Base-by-base conservation (phyloP, 2,888 invertebrate species). In the Tenthredo scrophulariae region DNA sequence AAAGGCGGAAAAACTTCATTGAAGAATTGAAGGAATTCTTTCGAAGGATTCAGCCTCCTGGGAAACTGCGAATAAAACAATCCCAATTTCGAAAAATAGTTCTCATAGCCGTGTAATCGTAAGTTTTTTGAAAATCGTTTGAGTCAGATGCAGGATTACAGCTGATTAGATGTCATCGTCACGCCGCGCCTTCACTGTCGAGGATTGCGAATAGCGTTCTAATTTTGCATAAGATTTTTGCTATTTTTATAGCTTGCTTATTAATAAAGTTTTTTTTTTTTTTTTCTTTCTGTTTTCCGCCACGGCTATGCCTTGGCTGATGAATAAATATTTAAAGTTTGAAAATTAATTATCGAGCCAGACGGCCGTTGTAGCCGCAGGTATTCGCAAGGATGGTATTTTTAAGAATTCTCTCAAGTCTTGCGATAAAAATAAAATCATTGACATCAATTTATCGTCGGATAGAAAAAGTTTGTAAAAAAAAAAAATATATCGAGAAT, bases 291-390 rank as follows among this genome's bases (percentile, higher is more conserved):
- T 46, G 13, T 43, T 43, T 50, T 50, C 9, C 4, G 13, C 37
- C n/a, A 22, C 62, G 5, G 6, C 80, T 80, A 10, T 67, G 26
- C 29, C 18, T 0, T 67, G 33, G 58, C 37, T 54, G 54, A 77
- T 77, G 50, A 77, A 77, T 77, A 77, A 77, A 77, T 54, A 29
- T 77, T 9, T 9, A 77, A 77, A 77, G 50, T 77, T 77, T 77
- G 50, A 77, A 54, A 77, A 50, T 77, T 77, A 77, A 77, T 77
- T 77, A 77, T 77, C 77, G 29, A 6, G 7, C 50, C 33, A 77
- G 77, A 50, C 50, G 15, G 37, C n/a, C 10, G 72, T 33, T n/a
- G 62, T 15, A 70, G 37, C 43, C 43, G 67, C 33, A n/a, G 43
- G 72, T 26, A 43, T 74, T 43, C 22, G 43, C 40, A 22, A 9